A percentile compares a stretch with the other conserved stretches of the same genome.
phyloP scores from a whole-genome alignment of 2,113 vertebrate species.

The Ceuthmochares aereus region DNA sequence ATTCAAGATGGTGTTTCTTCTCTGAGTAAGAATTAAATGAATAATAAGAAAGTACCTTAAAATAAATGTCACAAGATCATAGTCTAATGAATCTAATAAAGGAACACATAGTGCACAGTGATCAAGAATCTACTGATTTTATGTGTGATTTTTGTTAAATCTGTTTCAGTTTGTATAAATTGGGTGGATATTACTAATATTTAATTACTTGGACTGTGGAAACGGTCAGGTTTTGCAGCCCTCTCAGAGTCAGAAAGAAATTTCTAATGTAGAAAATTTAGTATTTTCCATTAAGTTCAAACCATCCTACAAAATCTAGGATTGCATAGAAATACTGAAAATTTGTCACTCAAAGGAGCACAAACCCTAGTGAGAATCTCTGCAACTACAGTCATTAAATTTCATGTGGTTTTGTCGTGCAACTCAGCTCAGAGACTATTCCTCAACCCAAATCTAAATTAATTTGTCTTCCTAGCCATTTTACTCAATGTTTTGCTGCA shows the following conservation, averaged over 20 bases:
- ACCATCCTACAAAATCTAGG: neutral
- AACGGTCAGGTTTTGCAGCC: neutral
- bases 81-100: neutral
- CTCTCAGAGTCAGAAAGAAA: neutral
- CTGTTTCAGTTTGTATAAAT: neutral
- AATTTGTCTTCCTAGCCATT: neutral
- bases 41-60: neutral
- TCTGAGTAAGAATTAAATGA: neutral
- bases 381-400: neutral
- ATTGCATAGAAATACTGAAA: neutral
- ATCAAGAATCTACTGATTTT: neutral
- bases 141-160: neutral
- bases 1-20: neutral
- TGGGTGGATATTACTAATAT: neutral
- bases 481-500: neutral
- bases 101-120: neutral
- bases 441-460: neutral
- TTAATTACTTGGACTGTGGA: neutral
- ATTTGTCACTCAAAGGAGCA: neutral
- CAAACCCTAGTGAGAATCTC: neutral
- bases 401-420: neutral
- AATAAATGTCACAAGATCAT: neutral
- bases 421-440: neutral
- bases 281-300: neutral
- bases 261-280: neutral